Base-by-base conservation (phyloP, 2,797 vertebrate species). In the Sebastes itinus region DNA sequence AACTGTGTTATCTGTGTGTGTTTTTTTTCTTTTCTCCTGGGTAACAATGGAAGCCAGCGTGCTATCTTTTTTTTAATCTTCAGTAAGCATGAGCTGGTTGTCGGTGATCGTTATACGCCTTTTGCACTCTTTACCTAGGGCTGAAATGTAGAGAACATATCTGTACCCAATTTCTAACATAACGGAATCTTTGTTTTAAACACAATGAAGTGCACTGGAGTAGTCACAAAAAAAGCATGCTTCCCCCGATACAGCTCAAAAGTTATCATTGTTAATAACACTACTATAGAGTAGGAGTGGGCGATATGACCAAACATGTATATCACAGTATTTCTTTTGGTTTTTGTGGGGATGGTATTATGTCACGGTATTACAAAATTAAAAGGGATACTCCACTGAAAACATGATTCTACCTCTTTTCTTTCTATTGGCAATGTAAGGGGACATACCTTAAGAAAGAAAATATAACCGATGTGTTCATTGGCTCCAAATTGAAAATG, bases 321-420 rank as follows among this genome's bases (percentile, higher is more conserved):
- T 18, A 46, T 46, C 42, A 16, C 1, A 0, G 14, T 46, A 46
- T 46, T 46, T 46, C 14, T 42, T 42, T 42, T 42, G 0, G 2
- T 42, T 42, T 42, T 42, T 42, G 38, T 0, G 0, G 38, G 0
- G 38, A 42, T 42, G 38, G 6, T 18, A 42, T 42, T 42, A 16
- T 18, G 6, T 42, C 38, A 42, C 3, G 0, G 38, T 0, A 46
- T 46, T 46, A 18, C 42, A 18, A 46, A 18, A 46, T 46, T 46
- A 46, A 46, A 46, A 46, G 42, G 42, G 14, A 46, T 18, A 46
- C 16, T 18, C 42, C 42, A 46, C 16, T 4, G 6, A 46, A 18
- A 46, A 18, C 42, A 46, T 46, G 42, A 46, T 4, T 18, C 42
- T 46, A 46, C 0, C 0, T 0, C 6, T 18, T 46, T 18, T 2